Conservation (phyloP, 2,797 vertebrate species). For the Silurus lanzhouensis region DNA sequence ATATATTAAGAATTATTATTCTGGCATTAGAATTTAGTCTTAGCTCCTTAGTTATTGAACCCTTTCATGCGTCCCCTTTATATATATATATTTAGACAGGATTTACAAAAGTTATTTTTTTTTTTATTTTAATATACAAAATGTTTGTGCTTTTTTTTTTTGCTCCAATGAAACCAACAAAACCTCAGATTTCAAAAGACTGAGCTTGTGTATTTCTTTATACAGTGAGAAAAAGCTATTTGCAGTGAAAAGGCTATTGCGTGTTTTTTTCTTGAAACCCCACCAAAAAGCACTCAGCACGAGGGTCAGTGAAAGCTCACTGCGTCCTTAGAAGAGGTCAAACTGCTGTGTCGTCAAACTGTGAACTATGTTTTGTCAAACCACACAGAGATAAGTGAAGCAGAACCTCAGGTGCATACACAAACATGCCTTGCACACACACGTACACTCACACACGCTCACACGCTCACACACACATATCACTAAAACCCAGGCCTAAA, state of each 20-base stretch:
- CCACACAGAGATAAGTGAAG: conserved; percentile 47
- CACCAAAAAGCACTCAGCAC: conserved; percentile 35
- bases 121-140: neutral
- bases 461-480: too few relatives aligned
- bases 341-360: conserved; percentile 50
- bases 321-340: conserved; percentile 49
- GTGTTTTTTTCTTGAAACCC: conserved; percentile 43
- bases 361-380: conserved; percentile 51
- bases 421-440: conserved; percentile 33
- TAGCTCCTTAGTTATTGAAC: too few relatives aligned
- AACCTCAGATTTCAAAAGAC: neutral
- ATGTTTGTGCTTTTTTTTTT: neutral
- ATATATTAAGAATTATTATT: too few relatives aligned
- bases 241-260: conserved; percentile 47
- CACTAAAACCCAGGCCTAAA: conserved; percentile 25
- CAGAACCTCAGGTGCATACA: conserved; percentile 44
- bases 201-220: conserved; percentile 24
- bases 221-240: conserved; percentile 39
- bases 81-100: too few relatives aligned
- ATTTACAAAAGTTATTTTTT: too few relatives aligned
- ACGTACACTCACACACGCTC: neutral
- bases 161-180: neutral
- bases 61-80: too few relatives aligned
- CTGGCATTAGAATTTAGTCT: too few relatives aligned
- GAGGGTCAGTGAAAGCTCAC: conserved; percentile 45